Percentiles rank a stretch among this genome's conserved stretches.
phyloP scores from a whole-genome alignment of 2,113 vertebrate genomes.

The Aphyosemion australe region DNA sequence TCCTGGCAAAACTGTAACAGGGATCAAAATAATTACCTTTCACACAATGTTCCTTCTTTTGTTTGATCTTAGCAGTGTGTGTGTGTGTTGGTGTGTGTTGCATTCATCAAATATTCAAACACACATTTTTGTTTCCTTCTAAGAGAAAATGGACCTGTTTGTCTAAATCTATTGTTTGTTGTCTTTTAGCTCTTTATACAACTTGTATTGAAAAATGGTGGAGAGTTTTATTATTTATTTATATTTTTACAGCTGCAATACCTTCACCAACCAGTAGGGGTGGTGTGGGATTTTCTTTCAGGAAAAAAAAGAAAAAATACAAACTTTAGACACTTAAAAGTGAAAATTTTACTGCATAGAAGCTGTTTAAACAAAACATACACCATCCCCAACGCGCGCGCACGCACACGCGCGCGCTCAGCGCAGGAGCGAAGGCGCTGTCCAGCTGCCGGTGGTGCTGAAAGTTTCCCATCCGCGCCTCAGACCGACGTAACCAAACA shows the following conservation, averaged over 20 bases:
- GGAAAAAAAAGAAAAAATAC: not conserved
- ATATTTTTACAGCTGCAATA: constrained; percentile 23
- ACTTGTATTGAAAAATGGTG: not conserved
- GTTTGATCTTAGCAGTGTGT: too few relatives aligned
- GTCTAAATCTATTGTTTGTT: not conserved
- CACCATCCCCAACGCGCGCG: too few relatives aligned
- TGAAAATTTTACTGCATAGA: constrained; percentile 14
- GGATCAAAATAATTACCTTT: too few relatives aligned
- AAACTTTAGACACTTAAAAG: constrained; percentile 33
- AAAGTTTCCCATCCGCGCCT: constrained; percentile 63
- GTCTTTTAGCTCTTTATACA: not conserved
- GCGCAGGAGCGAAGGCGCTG: constrained; percentile 47
- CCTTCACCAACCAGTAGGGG: constrained; percentile 55
- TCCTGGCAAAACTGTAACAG: constrained; percentile 17
- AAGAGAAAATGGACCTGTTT: not conserved
- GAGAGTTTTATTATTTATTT: not conserved
- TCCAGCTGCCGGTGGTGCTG: constrained; percentile 59
- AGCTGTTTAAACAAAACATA: not conserved
- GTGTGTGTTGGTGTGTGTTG: not conserved
- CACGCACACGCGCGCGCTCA: not conserved
- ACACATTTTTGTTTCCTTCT: not conserved
- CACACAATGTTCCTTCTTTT: too few relatives aligned
- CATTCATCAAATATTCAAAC: not conserved
- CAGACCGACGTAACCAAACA: constrained; percentile 78
- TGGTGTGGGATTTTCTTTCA: constrained; percentile 44